Conservation (phyloP, 1,140 invertebrate genomes). For the Coenobita brevimanus region DNA sequence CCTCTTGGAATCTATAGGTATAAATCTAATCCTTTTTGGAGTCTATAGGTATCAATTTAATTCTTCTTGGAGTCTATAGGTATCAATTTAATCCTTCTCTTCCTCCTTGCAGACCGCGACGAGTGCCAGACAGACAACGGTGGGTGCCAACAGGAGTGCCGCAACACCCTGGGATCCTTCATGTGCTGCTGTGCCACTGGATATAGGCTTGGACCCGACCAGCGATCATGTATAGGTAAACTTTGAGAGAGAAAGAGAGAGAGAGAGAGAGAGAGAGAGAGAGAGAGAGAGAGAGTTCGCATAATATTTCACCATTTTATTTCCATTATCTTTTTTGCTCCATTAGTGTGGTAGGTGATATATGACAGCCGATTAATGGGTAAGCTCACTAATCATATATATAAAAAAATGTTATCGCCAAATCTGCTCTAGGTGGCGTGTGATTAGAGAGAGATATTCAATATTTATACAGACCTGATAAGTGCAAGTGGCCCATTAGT, state of each 20-base stretch:
- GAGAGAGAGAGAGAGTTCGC: neutral
- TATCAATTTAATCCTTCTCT: neutral
- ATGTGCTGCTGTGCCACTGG: constrained; percentile 77
- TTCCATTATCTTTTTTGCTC: neutral
- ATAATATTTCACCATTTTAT: neutral
- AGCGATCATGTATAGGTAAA: constrained; percentile 60
- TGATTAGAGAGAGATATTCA: too few relatives aligned
- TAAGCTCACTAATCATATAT: too few relatives aligned
- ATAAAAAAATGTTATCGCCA: too few relatives aligned
- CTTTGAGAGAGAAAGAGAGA: too few relatives aligned
- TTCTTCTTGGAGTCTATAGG: neutral
- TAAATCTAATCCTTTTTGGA: too few relatives aligned
- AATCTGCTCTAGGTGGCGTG: too few relatives aligned
- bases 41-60: neutral
- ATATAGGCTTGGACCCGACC: constrained; percentile 73
- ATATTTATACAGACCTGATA: too few relatives aligned
- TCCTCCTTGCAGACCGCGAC: constrained; percentile 72
- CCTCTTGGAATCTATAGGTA: too few relatives aligned
- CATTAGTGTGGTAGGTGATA: too few relatives aligned
- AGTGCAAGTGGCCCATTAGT: too few relatives aligned
- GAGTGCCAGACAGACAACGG: constrained; percentile 73
- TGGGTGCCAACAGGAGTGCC: constrained; percentile 77
- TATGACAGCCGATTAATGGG: too few relatives aligned
- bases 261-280: too few relatives aligned
- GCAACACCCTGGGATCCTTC: constrained; percentile 76